phyloP scores from a whole-genome alignment of 37 sponge, comb jelly and placozoan species.

The Hormiphora californensis region DNA sequence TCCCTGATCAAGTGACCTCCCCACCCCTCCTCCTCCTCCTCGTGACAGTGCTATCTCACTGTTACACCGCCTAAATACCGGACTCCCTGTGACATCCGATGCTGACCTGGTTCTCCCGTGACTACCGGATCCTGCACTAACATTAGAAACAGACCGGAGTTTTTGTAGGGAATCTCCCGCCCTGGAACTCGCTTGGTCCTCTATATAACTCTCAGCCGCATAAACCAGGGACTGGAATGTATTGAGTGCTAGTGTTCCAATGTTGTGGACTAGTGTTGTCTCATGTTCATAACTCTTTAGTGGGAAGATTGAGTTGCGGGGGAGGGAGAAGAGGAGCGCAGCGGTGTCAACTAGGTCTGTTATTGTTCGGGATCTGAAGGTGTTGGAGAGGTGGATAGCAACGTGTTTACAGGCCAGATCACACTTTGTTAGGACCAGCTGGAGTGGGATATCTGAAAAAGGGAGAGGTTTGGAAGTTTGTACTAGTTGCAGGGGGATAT shows the following conservation, averaged over 20 bases:
- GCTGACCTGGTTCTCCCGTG: background rate
- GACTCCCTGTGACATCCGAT: background rate
- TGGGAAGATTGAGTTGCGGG: conserved; percentile 42
- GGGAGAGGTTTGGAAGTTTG: no score
- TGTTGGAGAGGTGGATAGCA: background rate
- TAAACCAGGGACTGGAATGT: background rate
- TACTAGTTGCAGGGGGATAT: background rate
- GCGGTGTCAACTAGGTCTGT: conserved; percentile 5
- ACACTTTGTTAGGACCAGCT: background rate
- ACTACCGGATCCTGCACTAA: conserved; percentile 17
- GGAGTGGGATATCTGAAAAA: conserved; percentile 49
- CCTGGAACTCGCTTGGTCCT: conserved; percentile 3
- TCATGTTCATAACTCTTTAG: conserved; percentile 38
- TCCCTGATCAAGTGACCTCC: no score
- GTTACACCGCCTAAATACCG: background rate
- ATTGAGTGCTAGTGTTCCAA: conserved; percentile 22
- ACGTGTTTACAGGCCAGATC: conserved; percentile 32
- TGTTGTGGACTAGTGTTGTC: conserved; percentile 6
- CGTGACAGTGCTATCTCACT: background rate
- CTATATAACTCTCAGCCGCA: conserved; percentile 20
- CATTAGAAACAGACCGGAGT: conserved; percentile 20
- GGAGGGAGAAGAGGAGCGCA: background rate
- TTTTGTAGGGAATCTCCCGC: background rate
- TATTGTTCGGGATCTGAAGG: background rate
- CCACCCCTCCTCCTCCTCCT: no score